Conservation (phyloP, 2,888 invertebrate genomes). For the Erebia aethiops region DNA sequence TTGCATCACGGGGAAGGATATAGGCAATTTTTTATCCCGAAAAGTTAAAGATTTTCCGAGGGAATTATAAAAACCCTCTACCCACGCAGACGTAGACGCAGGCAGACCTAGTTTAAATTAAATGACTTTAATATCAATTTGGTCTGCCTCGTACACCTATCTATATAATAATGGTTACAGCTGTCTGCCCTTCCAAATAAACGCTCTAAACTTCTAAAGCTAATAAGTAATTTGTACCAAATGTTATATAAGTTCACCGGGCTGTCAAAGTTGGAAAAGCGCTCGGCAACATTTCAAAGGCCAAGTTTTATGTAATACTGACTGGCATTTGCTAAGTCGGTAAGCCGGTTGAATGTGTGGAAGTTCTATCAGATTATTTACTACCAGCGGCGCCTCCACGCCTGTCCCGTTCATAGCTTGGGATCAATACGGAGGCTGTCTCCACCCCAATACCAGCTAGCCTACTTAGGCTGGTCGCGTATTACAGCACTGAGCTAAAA, state of each 20-base stretch:
- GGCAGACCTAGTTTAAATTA: no score
- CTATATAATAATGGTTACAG: no score
- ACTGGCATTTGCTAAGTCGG: conserved; percentile 34
- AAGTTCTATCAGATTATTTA: conserved; percentile 55
- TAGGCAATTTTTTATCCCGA: no score
- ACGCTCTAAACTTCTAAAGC: no score
- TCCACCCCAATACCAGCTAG: conserved; percentile 54
- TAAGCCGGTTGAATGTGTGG: conserved; percentile 37
- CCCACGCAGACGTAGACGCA: no score
- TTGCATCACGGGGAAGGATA: no score
- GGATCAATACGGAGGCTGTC: conserved; percentile 75
- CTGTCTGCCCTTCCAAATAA: no score
- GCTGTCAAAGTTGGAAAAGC: conserved; percentile 6
- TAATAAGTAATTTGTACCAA: not conserved
- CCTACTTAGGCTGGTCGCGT: conserved; percentile 37
- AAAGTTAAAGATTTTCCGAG: no score
- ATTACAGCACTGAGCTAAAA: not conserved
- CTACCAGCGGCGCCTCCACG: conserved; percentile 51
- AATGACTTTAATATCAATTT: no score
- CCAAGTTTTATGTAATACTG: conserved; percentile 28
- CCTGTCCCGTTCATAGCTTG: conserved; percentile 57
- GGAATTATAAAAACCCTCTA: no score
- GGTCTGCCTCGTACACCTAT: no score
- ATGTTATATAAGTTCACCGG: conserved; percentile 3
- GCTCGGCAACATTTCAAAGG: conserved; percentile 16